Evolutionary conservation across 37 sponge, comb jelly and placozoan genomes (phyloP), one percentile per base, ranked within the genome.

Genomic region (Oscarella lobularis): DNA sequence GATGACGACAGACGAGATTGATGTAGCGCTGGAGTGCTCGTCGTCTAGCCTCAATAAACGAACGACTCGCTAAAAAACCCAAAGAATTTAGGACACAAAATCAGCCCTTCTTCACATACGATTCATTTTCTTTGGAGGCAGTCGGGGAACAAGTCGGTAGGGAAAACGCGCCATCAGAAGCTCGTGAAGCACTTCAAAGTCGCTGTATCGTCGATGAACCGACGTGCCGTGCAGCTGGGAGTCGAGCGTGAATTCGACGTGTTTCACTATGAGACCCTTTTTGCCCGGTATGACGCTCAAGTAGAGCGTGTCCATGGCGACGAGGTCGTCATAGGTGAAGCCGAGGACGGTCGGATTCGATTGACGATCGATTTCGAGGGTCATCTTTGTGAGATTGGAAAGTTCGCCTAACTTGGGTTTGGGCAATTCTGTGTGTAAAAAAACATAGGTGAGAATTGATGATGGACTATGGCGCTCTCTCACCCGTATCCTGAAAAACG

Each of bases 71-170:
- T 80, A 38, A n/a, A 14, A 54, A 6, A 6, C 9, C 9, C 60
- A 48, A 48, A 31, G 20, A 6, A 74, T 6, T 14, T 40, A 40
- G 20, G 40, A 39, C 66, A 74, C 48, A 74, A 39, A 31, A 68
- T 67, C 14, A 30, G 67, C 6, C 34, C 9, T 39, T 20, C n/a
- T 74, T 38, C 72, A 79, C 87, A 55, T 79, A 77, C 85, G 73
- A 36, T 78, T 80, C 1, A 95, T 60, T 71, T 85, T 90, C 84
- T 95, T 95, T 3, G 91, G 91, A n/a, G 95, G 92, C 32, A 95
- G 66, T 60, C 83, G 75, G 0, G 95, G 95, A 4, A 88, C 34
- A 1, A 86, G 87, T 3, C 94, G 76, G 75, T 87, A 95, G 2
- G 92, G 92, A 67, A 80, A 95, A n/a, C 88, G 67, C 36, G 74